Conservation (phyloP, 2,888 invertebrate genomes). For the Chalcis sispes region DNA sequence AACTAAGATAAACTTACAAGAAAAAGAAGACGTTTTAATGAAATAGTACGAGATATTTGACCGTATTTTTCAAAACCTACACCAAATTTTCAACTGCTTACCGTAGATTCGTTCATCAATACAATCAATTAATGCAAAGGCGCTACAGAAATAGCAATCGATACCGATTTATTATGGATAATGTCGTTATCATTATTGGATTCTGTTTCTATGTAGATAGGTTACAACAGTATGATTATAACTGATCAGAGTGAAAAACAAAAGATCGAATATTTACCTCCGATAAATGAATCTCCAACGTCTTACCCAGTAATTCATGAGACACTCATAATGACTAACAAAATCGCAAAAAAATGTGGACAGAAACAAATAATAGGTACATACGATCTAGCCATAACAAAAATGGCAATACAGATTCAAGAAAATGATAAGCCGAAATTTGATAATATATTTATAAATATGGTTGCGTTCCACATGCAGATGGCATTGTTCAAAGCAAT, state of each 20-base stretch:
- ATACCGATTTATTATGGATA: slow-evolving; percentile 61
- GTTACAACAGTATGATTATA: slow-evolving; percentile 62
- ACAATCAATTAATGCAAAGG: neutral
- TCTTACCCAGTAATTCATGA: slow-evolving; percentile 61
- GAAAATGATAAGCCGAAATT: slow-evolving; percentile 50
- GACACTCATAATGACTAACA: slow-evolving; percentile 61
- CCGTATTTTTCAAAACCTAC: neutral
- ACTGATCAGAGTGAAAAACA: slow-evolving; percentile 47
- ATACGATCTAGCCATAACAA: slow-evolving; percentile 63
- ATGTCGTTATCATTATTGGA: too few species aligned
- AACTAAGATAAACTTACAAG: neutral
- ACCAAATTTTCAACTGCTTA: too few species aligned
- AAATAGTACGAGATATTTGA: neutral
- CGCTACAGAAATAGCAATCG: slow-evolving; percentile 54
- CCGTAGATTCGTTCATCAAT: too few species aligned
- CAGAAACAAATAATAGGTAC: slow-evolving; percentile 62
- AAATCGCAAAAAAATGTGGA: slow-evolving; percentile 60
- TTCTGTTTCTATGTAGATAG: slow-evolving; percentile 67
- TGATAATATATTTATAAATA: slow-evolving; percentile 58
- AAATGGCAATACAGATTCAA: slow-evolving; percentile 57
- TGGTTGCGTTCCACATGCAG: slow-evolving; percentile 58
- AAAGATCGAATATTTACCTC: slow-evolving; percentile 62
- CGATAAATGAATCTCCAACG: slow-evolving; percentile 65
- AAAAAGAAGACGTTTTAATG: slow-evolving; percentile 24
- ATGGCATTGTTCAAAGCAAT: slow-evolving; percentile 59